Evolutionary conservation across 2,797 vertebrate species (phyloP).

Genomic region (Salarias fasciatus): DNA sequence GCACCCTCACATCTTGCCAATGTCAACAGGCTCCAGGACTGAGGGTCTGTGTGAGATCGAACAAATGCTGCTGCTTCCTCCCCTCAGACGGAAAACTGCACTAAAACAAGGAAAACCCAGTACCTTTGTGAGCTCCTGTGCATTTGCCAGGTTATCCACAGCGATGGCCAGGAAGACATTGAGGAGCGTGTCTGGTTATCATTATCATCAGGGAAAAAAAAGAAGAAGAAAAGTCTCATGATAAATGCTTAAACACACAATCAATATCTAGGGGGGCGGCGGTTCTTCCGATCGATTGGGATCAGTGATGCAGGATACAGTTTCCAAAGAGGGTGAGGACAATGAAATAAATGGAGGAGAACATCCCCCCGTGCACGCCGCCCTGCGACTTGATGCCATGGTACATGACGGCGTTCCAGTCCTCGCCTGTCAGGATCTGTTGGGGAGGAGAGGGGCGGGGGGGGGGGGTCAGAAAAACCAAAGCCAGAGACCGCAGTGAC

Average conservation of each 20-base stretch:
- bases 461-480: not conserved
- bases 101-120: conserved; percentile 12
- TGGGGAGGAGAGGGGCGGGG: conserved; percentile 1
- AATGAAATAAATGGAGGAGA: conserved; percentile 96
- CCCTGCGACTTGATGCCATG: conserved; percentile 95
- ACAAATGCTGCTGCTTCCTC: no score
- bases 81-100: not conserved
- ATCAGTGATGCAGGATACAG: conserved; percentile 89
- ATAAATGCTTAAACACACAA: conserved; percentile 30
- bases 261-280: not conserved
- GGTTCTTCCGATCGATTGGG: not conserved
- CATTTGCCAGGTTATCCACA: conserved; percentile 97
- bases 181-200: conserved; percentile 90
- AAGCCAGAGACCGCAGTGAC: not conserved
- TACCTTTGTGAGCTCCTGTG: conserved; percentile 98
- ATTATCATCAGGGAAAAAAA: conserved; percentile 80
- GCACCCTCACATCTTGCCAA: no score
- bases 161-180: conserved; percentile 98
- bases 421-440: conserved; percentile 95
- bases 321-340: conserved; percentile 95
- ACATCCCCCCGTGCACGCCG: conserved; percentile 92
- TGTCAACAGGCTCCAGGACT: no score
- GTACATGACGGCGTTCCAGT: conserved; percentile 98
- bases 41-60: no score
- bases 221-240: conserved; percentile 6